phyloP scores from a whole-genome alignment of 1,140 invertebrate genomes.

The Caenorhabditis inopinata region DNA sequence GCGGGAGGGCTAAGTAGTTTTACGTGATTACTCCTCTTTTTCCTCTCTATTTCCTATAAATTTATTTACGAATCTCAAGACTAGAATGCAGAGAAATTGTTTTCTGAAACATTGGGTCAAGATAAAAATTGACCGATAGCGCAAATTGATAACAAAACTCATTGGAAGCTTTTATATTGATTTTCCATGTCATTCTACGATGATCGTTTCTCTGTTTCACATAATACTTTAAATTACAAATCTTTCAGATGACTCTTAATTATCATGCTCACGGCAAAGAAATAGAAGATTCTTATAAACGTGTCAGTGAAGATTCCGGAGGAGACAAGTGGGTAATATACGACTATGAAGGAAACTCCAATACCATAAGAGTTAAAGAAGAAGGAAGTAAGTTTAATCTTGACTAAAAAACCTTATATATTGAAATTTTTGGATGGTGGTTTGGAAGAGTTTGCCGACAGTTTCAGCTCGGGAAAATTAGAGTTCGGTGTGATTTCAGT shows the following conservation, averaged over 20 bases:
- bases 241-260: conserved; percentile 14
- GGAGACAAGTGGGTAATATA: conserved; percentile 2
- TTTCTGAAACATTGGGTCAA: no score
- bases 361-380: conserved; percentile 1
- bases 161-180: neutral
- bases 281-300: neutral
- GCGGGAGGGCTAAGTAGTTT: no score
- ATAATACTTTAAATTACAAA: neutral
- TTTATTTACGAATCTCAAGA: no score
- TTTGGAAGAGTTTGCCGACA: conserved; percentile 9
- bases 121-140: no score
- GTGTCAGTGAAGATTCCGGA: neutral
- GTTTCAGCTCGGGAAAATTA: conserved; percentile 5
- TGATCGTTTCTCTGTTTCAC: neutral
- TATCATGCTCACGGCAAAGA: conserved; percentile 20
- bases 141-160: neutral
- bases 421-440: neutral
- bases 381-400: conserved; percentile 5
- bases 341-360: conserved; percentile 17
- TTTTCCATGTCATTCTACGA: no score
- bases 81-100: neutral
- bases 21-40: neutral
- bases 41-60: neutral
- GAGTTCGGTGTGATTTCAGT: conserved; percentile 30
- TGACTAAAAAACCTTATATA: neutral